Evolutionary conservation across 2,888 invertebrate genomes (phyloP).

Genomic region (Axea sp.): DNA sequence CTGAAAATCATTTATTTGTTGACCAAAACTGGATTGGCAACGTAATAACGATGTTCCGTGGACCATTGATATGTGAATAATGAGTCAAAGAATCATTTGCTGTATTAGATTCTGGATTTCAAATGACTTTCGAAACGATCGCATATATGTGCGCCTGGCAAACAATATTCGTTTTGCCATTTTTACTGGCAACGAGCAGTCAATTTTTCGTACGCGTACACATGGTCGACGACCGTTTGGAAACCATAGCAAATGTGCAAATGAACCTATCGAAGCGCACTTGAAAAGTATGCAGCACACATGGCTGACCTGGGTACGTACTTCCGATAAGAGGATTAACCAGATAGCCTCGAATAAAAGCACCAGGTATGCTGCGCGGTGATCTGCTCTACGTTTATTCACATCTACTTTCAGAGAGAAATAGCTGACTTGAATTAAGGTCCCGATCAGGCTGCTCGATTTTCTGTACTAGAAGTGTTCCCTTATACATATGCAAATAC

Average conservation of each 20-base stretch:
- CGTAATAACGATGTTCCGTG: conserved; percentile 16
- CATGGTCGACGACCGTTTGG: conserved; percentile 23
- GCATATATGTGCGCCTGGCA: conserved; percentile 1
- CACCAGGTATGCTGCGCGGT: conserved; percentile 24
- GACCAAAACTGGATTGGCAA: conserved; percentile 21
- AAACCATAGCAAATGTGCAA: conserved; percentile 43
- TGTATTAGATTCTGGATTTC: conserved; percentile 17
- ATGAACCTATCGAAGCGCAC: conserved; percentile 44
- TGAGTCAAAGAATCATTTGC: conserved; percentile 12
- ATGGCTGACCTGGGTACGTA: conserved; percentile 42
- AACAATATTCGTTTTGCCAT: conserved; percentile 29
- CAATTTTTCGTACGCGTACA: conserved; percentile 30
- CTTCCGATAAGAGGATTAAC: conserved; percentile 51
- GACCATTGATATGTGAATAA: conserved; percentile 25
- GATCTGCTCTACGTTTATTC: conserved; percentile 13
- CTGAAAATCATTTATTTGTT: conserved; percentile 26
- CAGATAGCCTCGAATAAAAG: conserved; percentile 42
- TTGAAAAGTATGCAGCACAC: conserved; percentile 46
- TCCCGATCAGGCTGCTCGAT: conserved; percentile 9
- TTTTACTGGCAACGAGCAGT: conserved; percentile 16
- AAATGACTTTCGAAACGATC: conserved; percentile 24
- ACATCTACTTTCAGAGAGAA: conserved; percentile 17
- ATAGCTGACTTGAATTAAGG: conserved; percentile 6
- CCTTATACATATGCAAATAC: conserved; percentile 6
- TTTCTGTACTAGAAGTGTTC: neutral